Conservation (phyloP, 2,888 invertebrate species). For the Arctia plantaginis region DNA sequence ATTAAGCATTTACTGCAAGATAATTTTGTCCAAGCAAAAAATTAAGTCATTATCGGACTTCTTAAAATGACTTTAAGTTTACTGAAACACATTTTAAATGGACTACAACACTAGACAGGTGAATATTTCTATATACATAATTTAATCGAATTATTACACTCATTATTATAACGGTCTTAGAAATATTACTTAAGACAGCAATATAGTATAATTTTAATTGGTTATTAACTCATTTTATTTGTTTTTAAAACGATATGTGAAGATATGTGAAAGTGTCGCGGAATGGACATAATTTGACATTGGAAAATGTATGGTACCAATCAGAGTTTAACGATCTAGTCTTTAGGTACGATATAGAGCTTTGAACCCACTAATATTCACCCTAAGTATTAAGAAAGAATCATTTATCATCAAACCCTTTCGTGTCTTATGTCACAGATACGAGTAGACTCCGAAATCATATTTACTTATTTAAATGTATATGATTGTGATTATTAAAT, state of each 20-base stretch:
- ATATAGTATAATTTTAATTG: not conserved
- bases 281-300: not conserved
- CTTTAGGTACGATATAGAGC: not conserved
- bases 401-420: not conserved
- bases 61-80: not conserved
- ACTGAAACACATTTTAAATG: not conserved
- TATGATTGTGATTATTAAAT: not conserved
- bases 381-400: not conserved
- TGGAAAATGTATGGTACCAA: not conserved
- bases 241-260: not conserved
- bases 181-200: not conserved
- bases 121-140: not conserved
- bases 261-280: not conserved
- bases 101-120: not conserved
- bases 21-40: not conserved
- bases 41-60: not conserved
- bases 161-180: not conserved
- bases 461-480: not conserved
- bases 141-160: not conserved
- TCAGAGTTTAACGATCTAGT: not conserved
- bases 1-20: not conserved
- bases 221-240: not conserved
- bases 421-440: too few species aligned
- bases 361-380: not conserved
- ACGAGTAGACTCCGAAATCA: too few species aligned